Base-by-base conservation (phyloP, 2,113 vertebrate species). In the Xenopus tropicalis region DNA sequence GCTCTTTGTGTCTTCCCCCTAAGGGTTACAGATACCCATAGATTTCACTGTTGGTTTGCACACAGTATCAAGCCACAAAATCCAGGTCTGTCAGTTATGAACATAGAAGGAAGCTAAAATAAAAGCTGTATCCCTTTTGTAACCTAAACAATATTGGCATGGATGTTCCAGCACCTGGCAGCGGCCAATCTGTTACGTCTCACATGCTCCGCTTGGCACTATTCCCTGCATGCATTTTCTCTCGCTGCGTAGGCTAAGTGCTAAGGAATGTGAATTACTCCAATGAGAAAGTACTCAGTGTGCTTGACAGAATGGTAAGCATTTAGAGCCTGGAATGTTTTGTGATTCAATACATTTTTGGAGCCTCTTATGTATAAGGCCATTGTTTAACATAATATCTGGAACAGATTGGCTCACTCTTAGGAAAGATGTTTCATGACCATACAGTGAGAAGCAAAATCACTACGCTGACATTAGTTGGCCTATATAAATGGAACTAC, bases 241-340 rank as follows among this genome's bases (percentile, higher is more conserved):
- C 68, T 52, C 24, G 22, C 57, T 72, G 29, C 29, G 43, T 24
- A 19, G 44, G 46, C 3, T 70, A 29, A 62, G 54, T 69, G 54
- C 24, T 62, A 72, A 70, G 37, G 74, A 29, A 70, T 69, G 21
- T 61, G 58, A 29, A 68, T 21, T 58, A 14, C 37, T 52, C 61
- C 20, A 70, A 48, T 51, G 6, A 25, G 51, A 56, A 70, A 70
- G 66, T 77, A 66, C 61, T 72, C 16, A 57, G 24, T 63, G 66
- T 57, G 59, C 54, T 19, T 66, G n/a, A 74, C 44, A 64, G 24
- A 69, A 69, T 46, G 17, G 54, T 66, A 70, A 67, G 52, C 57
- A 71, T 71, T 61, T 17, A 71, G 17, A 16, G 69, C 42, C 72
- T 57, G 69, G 54, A 75, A 42, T n/a, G 22, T 44, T 64, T 80